Conservation (phyloP, 2,888 invertebrate species). For the Synanthedon andrenaeformis region DNA sequence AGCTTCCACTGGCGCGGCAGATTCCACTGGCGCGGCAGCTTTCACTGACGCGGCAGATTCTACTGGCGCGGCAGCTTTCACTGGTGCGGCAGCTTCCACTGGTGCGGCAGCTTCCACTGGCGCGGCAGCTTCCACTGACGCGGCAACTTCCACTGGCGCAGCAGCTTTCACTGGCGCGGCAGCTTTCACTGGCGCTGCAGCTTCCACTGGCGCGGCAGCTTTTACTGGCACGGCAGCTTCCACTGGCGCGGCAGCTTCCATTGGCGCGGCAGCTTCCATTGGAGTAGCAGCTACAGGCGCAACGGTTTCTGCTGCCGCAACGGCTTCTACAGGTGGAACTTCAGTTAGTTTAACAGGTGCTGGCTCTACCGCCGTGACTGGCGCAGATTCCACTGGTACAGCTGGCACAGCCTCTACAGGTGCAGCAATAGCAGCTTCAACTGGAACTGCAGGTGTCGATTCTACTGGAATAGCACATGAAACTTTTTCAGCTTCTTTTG, state of each 20-base stretch:
- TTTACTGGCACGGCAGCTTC: slow-evolving; percentile 9
- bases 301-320: slow-evolving; percentile 6
- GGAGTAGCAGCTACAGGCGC: slow-evolving; percentile 11
- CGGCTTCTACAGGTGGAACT: slow-evolving; percentile 5
- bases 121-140: slow-evolving; percentile 8
- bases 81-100: slow-evolving; percentile 5
- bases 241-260: slow-evolving; percentile 4
- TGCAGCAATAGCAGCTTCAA: slow-evolving; percentile 3
- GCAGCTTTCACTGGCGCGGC: slow-evolving; percentile 9
- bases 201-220: slow-evolving; percentile 11
- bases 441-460: neutral
- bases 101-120: slow-evolving; percentile 7
- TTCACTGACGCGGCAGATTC: slow-evolving; percentile 7
- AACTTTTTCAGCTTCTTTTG: neutral
- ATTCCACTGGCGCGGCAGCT: slow-evolving; percentile 6
- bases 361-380: slow-evolving; percentile 6
- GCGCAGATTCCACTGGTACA: slow-evolving; percentile 8
- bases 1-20: slow-evolving; percentile 6
- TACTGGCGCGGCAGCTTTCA: slow-evolving; percentile 5
- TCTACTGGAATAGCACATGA: neutral
- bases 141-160: slow-evolving; percentile 12
- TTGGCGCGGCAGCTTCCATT: slow-evolving; percentile 12
- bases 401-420: slow-evolving; percentile 9
- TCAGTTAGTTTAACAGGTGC: slow-evolving; percentile 7
- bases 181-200: slow-evolving; percentile 9